These are phyloP conservation scores for Sebastes miniatus DNA, from an alignment of 2,797 vertebrate genomes.

Conservation along the genomic window DNA sequence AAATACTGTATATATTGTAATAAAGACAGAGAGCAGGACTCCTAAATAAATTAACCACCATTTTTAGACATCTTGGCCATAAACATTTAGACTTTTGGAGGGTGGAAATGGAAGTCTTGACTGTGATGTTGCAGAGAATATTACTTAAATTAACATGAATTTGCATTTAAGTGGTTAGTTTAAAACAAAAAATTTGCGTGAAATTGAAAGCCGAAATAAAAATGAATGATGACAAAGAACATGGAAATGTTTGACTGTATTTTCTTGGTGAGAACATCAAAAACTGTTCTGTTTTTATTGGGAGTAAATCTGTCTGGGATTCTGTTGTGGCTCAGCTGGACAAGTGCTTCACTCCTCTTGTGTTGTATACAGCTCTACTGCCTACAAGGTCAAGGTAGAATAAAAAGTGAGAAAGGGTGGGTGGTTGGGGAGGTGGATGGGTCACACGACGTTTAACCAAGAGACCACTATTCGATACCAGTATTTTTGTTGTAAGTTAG, in stretches of 20 bases:
- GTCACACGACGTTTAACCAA: too few relatives aligned
- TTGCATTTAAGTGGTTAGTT: not conserved
- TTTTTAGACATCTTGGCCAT: not conserved
- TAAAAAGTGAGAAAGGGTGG: too few relatives aligned
- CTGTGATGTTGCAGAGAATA: not conserved
- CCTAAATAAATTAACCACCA: not conserved
- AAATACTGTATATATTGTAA: constrained; percentile 24
- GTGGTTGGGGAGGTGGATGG: too few relatives aligned
- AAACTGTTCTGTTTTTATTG: not conserved
- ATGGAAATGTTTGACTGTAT: not conserved
- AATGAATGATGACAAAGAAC: not conserved
- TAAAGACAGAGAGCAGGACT: not conserved
- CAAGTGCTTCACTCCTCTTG: not conserved
- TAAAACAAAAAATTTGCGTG: not conserved
- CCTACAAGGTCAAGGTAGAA: too few relatives aligned
- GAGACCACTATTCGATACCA: too few relatives aligned
- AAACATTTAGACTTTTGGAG: not conserved
- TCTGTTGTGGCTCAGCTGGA: not conserved
- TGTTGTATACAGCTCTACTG: not conserved
- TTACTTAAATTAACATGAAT: not conserved
- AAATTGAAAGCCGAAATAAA: not conserved
- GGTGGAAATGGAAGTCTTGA: not conserved
- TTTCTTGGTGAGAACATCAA: not conserved
- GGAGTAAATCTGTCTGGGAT: not conserved
- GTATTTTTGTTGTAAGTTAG: too few relatives aligned